Evolutionary conservation across 2,113 vertebrate genomes (phyloP).

Genomic region (Ophthalmolycus amberensis): DNA sequence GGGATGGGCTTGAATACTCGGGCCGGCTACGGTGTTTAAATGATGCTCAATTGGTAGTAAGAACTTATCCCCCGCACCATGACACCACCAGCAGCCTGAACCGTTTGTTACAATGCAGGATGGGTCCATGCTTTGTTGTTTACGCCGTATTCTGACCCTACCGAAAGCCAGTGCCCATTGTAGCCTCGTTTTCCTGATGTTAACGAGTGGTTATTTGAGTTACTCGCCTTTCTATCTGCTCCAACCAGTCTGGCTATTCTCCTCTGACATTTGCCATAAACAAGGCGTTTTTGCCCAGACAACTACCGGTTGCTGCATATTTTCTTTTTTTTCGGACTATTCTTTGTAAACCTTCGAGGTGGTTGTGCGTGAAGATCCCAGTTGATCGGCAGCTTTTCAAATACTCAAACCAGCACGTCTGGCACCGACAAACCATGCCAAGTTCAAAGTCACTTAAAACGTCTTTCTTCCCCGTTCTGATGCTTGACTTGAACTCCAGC

Average conservation of each 20-base stretch:
- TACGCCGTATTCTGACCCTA: not conserved
- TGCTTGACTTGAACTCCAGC: not conserved
- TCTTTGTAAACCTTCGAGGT: not conserved
- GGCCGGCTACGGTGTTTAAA: not conserved
- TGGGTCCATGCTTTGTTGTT: not conserved
- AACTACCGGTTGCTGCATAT: not conserved
- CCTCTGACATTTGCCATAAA: conserved; percentile 3
- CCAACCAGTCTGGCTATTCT: not conserved
- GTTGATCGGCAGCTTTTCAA: not conserved
- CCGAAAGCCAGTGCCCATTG: not conserved
- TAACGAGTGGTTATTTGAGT: not conserved
- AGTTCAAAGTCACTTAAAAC: not conserved
- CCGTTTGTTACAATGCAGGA: not conserved
- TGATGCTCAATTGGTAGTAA: not conserved
- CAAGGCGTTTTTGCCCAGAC: not conserved
- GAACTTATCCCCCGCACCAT: not conserved
- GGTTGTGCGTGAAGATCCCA: not conserved
- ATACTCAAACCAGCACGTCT: not conserved
- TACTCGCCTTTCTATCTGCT: not conserved
- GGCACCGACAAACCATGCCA: not conserved
- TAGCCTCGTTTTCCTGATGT: not conserved
- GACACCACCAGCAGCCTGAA: not conserved
- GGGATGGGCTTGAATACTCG: not conserved
- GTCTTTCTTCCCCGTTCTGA: not conserved
- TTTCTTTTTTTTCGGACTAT: not conserved